Percentiles rank a stretch among this genome's conserved stretches.
These are phyloP conservation scores for Lepidothrix coronata DNA, from an alignment of 2,113 vertebrate genomes.

Conservation along the genomic window DNA sequence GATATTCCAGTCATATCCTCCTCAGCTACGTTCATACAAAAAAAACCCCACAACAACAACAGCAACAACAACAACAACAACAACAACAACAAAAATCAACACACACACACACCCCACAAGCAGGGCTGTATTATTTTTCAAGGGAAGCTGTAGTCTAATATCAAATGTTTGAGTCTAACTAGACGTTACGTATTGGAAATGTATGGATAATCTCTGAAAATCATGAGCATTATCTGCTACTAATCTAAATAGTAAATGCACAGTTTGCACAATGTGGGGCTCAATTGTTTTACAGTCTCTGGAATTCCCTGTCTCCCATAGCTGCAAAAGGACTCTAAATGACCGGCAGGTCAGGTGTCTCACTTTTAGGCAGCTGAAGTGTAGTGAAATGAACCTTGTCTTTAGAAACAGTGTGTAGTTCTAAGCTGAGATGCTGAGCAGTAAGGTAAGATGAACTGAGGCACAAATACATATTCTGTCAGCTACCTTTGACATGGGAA, in stretches of 20 bases:
- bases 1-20: not conserved
- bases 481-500: not conserved
- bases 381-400: not conserved
- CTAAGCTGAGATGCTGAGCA: not conserved
- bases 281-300: not conserved
- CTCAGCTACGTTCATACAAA: not conserved
- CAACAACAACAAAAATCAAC: no score
- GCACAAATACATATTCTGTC: not conserved
- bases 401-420: not conserved
- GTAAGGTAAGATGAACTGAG: not conserved
- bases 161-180: not conserved
- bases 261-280: not conserved
- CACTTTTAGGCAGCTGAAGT: not conserved
- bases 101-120: not conserved
- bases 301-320: not conserved
- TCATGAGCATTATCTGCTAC: not conserved
- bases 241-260: not conserved
- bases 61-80: not conserved
- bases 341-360: not conserved
- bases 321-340: not conserved
- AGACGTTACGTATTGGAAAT: not conserved
- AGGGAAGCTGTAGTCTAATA: not conserved
- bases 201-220: not conserved
- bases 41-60: not conserved
- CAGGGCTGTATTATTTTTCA: not conserved